A percentile compares a stretch with the other conserved stretches of the same genome.
These are phyloP conservation scores for Sarcophaga bullata DNA, from an alignment of 1,140 invertebrate species.

Conservation along the genomic window DNA sequence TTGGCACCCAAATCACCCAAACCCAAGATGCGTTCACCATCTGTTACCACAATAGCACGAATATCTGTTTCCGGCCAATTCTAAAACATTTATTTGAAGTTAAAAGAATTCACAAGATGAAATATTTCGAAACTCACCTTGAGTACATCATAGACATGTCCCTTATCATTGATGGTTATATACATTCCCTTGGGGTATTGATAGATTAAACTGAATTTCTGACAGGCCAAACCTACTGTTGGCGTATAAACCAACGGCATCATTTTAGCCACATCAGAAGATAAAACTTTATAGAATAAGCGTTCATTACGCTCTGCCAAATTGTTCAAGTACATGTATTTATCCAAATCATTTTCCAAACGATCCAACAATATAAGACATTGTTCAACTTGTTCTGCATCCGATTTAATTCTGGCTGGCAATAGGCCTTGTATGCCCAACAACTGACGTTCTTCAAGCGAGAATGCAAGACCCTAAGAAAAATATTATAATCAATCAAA, in stretches of 20 bases:
- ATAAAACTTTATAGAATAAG: slow-evolving; percentile 90
- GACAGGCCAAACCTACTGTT: slow-evolving; percentile 78
- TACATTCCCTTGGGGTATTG: slow-evolving; percentile 85
- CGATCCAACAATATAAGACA: slow-evolving; percentile 77
- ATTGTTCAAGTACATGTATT: slow-evolving; percentile 82
- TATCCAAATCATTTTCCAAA: slow-evolving; percentile 79
- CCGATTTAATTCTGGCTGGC: slow-evolving; percentile 80
- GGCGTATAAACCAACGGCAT: slow-evolving; percentile 75
- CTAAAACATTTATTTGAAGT: slow-evolving; percentile 19
- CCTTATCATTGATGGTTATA: slow-evolving; percentile 95
- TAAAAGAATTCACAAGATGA: neutral
- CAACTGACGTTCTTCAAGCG: slow-evolving; percentile 82
- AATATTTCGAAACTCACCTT: slow-evolving; percentile 57
- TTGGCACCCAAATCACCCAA: slow-evolving; percentile 93
- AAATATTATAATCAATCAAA: neutral
- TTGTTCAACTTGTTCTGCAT: slow-evolving; percentile 82
- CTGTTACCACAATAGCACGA: slow-evolving; percentile 91
- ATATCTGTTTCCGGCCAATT: slow-evolving; percentile 89
- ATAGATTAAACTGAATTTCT: slow-evolving; percentile 65
- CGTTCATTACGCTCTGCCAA: slow-evolving; percentile 86
- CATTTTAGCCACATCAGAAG: slow-evolving; percentile 87
- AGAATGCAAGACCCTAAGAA: slow-evolving; percentile 84
- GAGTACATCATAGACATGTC: slow-evolving; percentile 86
- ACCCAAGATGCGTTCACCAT: slow-evolving; percentile 92
- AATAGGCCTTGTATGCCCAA: slow-evolving; percentile 87